These are phyloP conservation scores for Caenorhabditis sp. DNA, from an alignment of 2,888 invertebrate genomes.

Conservation along the genomic window DNA sequence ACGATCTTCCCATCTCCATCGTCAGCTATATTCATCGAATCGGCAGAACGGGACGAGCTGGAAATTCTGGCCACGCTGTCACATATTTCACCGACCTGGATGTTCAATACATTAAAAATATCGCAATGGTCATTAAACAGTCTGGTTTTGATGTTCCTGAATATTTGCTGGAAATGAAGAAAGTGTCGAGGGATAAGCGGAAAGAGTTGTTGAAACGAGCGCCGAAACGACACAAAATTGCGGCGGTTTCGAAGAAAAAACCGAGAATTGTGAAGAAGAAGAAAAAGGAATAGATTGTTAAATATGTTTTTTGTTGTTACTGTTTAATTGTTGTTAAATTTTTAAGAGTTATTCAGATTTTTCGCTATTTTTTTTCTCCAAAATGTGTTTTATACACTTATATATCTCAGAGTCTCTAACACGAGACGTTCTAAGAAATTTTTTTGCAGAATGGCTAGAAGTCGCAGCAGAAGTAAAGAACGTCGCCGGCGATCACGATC, in stretches of 20 bases:
- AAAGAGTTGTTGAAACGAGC: slow-evolving; percentile 54
- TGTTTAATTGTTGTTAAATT: slow-evolving; percentile 3
- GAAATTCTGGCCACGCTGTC: slow-evolving; percentile 84
- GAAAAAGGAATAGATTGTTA: slow-evolving; percentile 9
- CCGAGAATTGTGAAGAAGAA: slow-evolving; percentile 28
- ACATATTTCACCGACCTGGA: slow-evolving; percentile 94
- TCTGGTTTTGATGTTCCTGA: slow-evolving; percentile 92
- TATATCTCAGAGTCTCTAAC: too few species aligned
- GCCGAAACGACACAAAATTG: slow-evolving; percentile 55
- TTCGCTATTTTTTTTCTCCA: not conserved
- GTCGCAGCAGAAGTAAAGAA: slow-evolving; percentile 20
- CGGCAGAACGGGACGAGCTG: slow-evolving; percentile 91
- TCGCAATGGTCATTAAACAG: slow-evolving; percentile 87
- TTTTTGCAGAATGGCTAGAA: slow-evolving; percentile 6
- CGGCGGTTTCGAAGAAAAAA: slow-evolving; percentile 30
- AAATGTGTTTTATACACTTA: not conserved
- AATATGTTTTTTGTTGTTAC: slow-evolving; percentile 9
- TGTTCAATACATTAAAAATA: slow-evolving; percentile 80
- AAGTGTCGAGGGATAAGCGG: slow-evolving; percentile 70
- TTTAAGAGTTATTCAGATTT: too few species aligned
- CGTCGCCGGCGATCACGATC: slow-evolving; percentile 42
- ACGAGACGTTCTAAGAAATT: too few species aligned
- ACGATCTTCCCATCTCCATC: slow-evolving; percentile 90
- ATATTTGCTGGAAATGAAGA: slow-evolving; percentile 80
- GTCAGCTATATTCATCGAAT: slow-evolving; percentile 89